Percentiles rank a stretch among this genome's conserved stretches.
These are phyloP conservation scores for Drosophila aff. DNA, from an alignment of 1,140 invertebrate species.

Conservation along the genomic window DNA sequence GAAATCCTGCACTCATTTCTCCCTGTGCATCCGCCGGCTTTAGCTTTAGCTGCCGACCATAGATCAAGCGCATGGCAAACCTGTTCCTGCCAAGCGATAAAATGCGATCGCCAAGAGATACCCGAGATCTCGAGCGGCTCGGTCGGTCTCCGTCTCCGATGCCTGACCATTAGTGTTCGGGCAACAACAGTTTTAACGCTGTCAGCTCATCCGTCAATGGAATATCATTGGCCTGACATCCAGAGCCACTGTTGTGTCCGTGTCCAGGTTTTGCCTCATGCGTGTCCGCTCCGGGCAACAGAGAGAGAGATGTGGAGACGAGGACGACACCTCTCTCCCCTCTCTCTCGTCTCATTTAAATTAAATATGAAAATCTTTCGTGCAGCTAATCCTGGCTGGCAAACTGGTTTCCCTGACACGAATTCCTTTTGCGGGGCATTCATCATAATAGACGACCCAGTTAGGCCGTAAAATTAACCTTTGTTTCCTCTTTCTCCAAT, in stretches of 20 bases:
- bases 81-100: conserved; percentile 63
- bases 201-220: conserved; percentile 85
- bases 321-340: conserved; percentile 19
- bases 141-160: conserved; percentile 5
- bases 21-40: conserved; percentile 37
- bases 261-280: conserved; percentile 22
- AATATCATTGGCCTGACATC: conserved; percentile 84
- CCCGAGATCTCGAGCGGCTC: conserved; percentile 28
- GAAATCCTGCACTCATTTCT: neutral
- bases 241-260: conserved; percentile 56
- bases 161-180: conserved; percentile 83
- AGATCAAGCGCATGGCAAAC: conserved; percentile 75
- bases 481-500: neutral
- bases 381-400: conserved; percentile 74
- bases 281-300: conserved; percentile 59
- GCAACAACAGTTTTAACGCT: conserved; percentile 85
- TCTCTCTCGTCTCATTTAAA: conserved; percentile 68
- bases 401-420: conserved; percentile 69
- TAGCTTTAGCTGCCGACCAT: conserved; percentile 35
- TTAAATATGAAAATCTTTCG: conserved; percentile 84
- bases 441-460: conserved; percentile 73
- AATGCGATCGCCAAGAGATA: conserved; percentile 63
- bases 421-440: conserved; percentile 63
- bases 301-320: neutral
- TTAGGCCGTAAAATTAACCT: conserved; percentile 19